Evolutionary conservation across 92 coral and sea anemone genomes (phyloP).

Genomic region (Actinostola sp.): DNA sequence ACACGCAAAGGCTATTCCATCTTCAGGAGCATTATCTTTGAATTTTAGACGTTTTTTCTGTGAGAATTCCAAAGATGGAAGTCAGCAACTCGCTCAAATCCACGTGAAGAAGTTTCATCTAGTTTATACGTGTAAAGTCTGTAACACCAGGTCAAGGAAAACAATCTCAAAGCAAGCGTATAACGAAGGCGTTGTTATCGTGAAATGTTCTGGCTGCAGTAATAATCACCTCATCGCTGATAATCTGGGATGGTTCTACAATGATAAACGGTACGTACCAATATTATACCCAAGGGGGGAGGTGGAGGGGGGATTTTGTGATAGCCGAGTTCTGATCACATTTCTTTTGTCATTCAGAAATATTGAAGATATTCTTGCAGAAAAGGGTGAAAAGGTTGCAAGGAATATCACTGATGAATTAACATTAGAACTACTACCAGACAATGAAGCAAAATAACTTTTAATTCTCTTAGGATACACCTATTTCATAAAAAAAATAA

Average conservation of each 20-base stretch:
- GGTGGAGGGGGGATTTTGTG: neutral
- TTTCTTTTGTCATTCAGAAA: conserved; percentile 59
- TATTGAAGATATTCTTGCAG: conserved; percentile 88
- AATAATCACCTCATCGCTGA: conserved; percentile 96
- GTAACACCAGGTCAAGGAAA: conserved; percentile 80
- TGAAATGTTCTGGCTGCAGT: conserved; percentile 86
- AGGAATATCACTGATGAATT: conserved; percentile 54
- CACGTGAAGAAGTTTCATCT: conserved; percentile 67
- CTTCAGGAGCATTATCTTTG: neutral
- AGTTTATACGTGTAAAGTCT: conserved; percentile 90
- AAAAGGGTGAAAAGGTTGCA: conserved; percentile 75
- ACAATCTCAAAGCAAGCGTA: conserved; percentile 90
- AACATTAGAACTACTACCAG: conserved; percentile 64
- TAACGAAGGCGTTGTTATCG: conserved; percentile 87
- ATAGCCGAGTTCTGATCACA: neutral
- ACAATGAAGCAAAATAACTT: conserved; percentile 12
- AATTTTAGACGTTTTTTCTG: conserved; percentile 32
- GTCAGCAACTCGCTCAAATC: conserved; percentile 35
- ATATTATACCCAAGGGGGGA: neutral
- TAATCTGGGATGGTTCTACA: conserved; percentile 87
- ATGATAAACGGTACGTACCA: conserved; percentile 74
- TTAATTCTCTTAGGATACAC: too few relatives aligned
- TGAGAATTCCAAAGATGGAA: conserved; percentile 10
- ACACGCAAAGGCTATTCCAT: neutral
- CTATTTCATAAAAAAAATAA: neutral